Conservation (phyloP, 2,113 vertebrate genomes). For the Tichodroma muraria region DNA sequence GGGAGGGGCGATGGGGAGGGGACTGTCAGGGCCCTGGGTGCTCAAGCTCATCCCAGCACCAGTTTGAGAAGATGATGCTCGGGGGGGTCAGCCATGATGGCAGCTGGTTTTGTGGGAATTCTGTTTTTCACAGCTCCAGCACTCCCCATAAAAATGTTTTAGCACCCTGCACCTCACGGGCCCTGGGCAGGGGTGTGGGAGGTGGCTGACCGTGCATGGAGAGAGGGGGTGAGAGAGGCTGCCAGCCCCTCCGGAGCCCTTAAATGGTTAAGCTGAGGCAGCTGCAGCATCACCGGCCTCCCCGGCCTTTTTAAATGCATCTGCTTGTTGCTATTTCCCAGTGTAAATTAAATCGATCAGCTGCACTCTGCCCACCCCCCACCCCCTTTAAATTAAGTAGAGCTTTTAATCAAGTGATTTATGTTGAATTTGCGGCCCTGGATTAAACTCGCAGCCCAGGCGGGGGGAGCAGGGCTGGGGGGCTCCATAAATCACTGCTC, state of each 20-base stretch:
- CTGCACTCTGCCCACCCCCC: background rate
- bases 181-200: background rate
- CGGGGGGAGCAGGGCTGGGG: background rate
- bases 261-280: background rate
- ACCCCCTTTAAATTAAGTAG: constrained; percentile 28
- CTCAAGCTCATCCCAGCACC: background rate
- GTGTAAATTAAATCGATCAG: constrained; percentile 49
- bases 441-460: background rate
- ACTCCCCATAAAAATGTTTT: rapidly evolving
- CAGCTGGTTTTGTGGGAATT: background rate
- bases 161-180: background rate
- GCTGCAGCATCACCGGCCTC: background rate
- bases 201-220: background rate
- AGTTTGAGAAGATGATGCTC: rapidly evolving
- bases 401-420: constrained; percentile 62
- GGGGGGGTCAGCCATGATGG: rapidly evolving
- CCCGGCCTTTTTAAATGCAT: background rate
- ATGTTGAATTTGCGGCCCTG: background rate
- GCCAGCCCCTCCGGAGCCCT: background rate
- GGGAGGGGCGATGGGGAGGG: background rate
- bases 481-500: background rate
- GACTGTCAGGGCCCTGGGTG: rapidly evolving
- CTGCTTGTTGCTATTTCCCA: constrained; percentile 7
- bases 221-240: background rate
- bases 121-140: background rate